Evolutionary conservation across 1,140 invertebrate species (phyloP).

Genomic region (Hypsibius dujardini): DNA sequence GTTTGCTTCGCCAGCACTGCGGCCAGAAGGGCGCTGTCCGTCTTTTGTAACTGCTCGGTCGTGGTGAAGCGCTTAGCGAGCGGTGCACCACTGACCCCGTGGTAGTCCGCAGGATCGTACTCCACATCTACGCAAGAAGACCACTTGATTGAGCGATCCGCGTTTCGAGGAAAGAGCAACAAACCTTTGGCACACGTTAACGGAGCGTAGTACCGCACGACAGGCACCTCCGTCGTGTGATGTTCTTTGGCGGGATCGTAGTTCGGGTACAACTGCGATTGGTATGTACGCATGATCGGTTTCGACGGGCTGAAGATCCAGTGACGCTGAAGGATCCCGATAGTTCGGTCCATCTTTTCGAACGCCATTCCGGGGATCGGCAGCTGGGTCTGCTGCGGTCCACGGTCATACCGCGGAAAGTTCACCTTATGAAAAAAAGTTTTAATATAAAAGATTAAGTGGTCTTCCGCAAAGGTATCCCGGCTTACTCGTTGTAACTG

Average conservation of each 20-base stretch:
- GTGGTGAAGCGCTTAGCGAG: too few relatives aligned
- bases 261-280: background rate
- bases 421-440: background rate
- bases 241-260: background rate
- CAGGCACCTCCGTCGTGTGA: background rate
- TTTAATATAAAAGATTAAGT: background rate
- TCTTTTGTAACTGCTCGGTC: too few relatives aligned
- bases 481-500: background rate
- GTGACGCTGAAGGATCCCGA: background rate
- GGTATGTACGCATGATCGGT: background rate
- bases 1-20: too few relatives aligned
- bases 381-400: background rate
- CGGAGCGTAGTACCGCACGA: constrained; percentile 1
- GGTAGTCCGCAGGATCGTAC: too few relatives aligned
- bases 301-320: background rate
- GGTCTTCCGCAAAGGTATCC: background rate
- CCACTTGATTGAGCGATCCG: too few relatives aligned
- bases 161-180: background rate
- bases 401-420: constrained; percentile 4
- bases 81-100: too few relatives aligned
- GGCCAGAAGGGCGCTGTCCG: too few relatives aligned
- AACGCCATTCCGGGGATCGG: background rate
- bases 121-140: too few relatives aligned
- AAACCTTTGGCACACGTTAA: background rate
- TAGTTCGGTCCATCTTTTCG: background rate